A percentile compares a stretch with the other conserved stretches of the same genome.
phyloP scores from a whole-genome alignment of 2,113 vertebrate genomes.

The Pedetes capensis region DNA sequence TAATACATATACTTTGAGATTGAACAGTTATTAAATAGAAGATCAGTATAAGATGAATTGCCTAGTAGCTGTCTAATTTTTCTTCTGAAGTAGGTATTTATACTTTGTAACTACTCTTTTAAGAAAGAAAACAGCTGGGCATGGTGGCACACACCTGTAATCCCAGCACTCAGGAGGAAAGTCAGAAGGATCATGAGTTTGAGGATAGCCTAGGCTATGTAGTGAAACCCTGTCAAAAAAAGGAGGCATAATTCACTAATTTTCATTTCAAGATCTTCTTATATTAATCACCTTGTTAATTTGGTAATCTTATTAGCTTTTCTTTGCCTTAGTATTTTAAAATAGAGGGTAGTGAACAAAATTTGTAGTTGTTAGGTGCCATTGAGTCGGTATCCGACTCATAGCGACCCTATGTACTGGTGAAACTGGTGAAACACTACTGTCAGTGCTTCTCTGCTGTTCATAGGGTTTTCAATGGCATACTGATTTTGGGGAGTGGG shows the following conservation, averaged over 20 bases:
- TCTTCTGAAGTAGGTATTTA: background rate
- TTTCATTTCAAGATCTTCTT: conserved; percentile 19
- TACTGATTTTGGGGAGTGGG: too few relatives aligned
- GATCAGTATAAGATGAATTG: background rate
- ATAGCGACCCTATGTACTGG: too few relatives aligned
- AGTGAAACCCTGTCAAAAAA: background rate
- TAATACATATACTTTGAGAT: background rate
- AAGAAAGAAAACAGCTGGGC: background rate
- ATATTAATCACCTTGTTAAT: too few relatives aligned
- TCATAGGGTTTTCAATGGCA: too few relatives aligned
- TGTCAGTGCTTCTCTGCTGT: too few relatives aligned
- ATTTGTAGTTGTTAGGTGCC: too few relatives aligned
- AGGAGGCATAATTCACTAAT: background rate
- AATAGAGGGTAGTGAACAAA: background rate
- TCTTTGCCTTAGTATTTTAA: background rate
- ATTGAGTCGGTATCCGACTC: too few relatives aligned
- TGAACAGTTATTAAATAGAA: background rate
- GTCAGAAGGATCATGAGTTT: background rate
- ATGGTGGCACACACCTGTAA: background rate
- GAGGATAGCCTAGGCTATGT: background rate
- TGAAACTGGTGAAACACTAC: too few relatives aligned
- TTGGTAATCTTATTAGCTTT: conserved; percentile 5
- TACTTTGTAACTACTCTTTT: background rate
- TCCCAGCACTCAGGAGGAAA: background rate
- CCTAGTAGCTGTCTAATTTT: background rate